Percentiles rank a stretch among this genome's conserved stretches.
Evolutionary conservation across 2,888 invertebrate species (phyloP).

Genomic region (Eutolmus rufibarbis): DNA sequence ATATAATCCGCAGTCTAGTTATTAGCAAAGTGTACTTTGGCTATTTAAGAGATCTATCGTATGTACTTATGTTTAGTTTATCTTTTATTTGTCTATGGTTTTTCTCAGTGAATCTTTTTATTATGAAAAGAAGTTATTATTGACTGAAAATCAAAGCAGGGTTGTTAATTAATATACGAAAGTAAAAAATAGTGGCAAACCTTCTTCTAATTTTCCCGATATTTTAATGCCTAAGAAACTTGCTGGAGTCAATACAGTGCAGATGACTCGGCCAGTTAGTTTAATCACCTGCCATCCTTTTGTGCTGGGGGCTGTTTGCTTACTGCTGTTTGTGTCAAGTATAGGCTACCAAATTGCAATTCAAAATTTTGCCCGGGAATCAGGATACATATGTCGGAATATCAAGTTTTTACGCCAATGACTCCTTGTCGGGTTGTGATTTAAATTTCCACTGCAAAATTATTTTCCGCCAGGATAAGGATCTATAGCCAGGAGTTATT

Average conservation of each 20-base stretch:
- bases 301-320: background rate
- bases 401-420: background rate
- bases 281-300: background rate
- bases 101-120: too few relatives aligned
- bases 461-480: background rate
- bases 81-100: too few relatives aligned
- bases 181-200: background rate
- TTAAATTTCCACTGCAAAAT: background rate
- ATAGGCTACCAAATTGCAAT: background rate
- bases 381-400: background rate
- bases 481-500: background rate
- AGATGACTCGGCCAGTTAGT: background rate
- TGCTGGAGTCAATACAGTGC: background rate
- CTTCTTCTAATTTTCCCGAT: background rate
- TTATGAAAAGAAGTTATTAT: too few relatives aligned
- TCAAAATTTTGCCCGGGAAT: background rate
- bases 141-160: too few relatives aligned
- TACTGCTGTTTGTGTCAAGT: background rate
- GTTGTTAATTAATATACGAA: too few relatives aligned
- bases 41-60: too few relatives aligned
- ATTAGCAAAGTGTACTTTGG: too few relatives aligned
- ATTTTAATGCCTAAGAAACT: background rate
- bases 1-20: too few relatives aligned
- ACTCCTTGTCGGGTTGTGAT: background rate
- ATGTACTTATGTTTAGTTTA: too few relatives aligned